Evolutionary conservation across 2,888 invertebrate genomes (phyloP), one percentile per base, ranked within the genome.

Genomic region (Agrochola macilenta): DNA sequence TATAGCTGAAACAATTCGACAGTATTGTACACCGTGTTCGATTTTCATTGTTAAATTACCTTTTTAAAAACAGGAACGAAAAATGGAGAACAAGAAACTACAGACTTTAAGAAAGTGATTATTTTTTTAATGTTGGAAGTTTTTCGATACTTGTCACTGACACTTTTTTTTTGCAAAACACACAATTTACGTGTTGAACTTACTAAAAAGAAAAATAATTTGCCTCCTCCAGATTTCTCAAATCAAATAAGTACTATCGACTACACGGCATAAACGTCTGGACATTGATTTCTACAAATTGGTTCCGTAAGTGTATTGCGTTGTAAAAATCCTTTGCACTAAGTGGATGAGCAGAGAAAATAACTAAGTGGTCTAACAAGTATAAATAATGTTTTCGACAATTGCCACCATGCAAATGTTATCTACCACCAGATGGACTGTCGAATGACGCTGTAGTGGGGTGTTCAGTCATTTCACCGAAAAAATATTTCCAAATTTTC

Each of bases 241-340:
- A n/a, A 57, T 73, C 76, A 35, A 60, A 39, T 39, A 69, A 57
- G 17, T 58, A 66, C 65, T 58, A 70, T 82, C 60, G 73, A 79
- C 74, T 88, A 86, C 82, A 76, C 85, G 87, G 89, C 88, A 89
- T 89, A 90, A 90, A 88, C 88, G 90, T 89, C 90, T 92, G 91
- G 92, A 91, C 93, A 93, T 93, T 94, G 94, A 93, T 94, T 94
- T 92, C 91, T 91, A 79, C 91, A 93, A 94, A 94, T 92, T 92
- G 92, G 90, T 90, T 91, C 83, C 87, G 89, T 92, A 89, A 94
- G 93, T 93, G 91, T 91, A 93, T 93, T 93, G 92, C 89, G 86
- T 84, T 91, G 89, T 91, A 90, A 92, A 89, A 92, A 92, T 89
- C 88, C 87, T 90, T 89, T 78, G 82, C 76, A 80, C 84, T 91